Base-by-base conservation (phyloP, 2,888 invertebrate genomes). In the Fissipunctia ypsillon region DNA sequence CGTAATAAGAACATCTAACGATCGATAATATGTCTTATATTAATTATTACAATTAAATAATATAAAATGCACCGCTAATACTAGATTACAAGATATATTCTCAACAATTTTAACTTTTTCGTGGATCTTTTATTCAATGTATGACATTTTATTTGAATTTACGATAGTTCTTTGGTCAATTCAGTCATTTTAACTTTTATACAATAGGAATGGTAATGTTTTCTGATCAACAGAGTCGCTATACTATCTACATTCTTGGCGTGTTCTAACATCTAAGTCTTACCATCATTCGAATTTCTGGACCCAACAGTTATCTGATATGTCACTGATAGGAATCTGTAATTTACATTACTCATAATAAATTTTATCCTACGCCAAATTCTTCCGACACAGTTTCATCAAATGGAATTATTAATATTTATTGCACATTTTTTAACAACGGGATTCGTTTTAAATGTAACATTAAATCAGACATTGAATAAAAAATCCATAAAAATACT, bases 51-150 rank as follows among this genome's bases (percentile, higher is more conserved):
- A 79, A 84, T 84, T 84, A 84, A 81, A 84, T 86, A 84, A 90
- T 90, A 91, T 94, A 94, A 94, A 95, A 95, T 95, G 95, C 95
- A 93, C 92, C 90, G 76, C 93, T 94, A 94, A 94, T 92, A 93
- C 93, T 93, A 93, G 87, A 83, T 90, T 92, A 91, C 86, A 91
- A 88, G 89, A 90, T 89, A 90, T 87, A 90, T 85, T 91, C 85
- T 92, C 87, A 94, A 94, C 93, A 93, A 93, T 87, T 82, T 73
- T 80, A 78, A 68, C 65, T 68, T 79, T 86, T 83, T 78, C 81
- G 84, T 87, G 88, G 88, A 84, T 88, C 38, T 90, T 88, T 87
- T 84, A 86, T 84, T 86, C 85, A 84, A 83, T 73, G 70, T 69
- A 73, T 75, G 73, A 80, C 7, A 54, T 45, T 52, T 52, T 60